These are phyloP conservation scores for Ennomos quercinarius DNA, from an alignment of 2,888 invertebrate species.

Conservation along the genomic window DNA sequence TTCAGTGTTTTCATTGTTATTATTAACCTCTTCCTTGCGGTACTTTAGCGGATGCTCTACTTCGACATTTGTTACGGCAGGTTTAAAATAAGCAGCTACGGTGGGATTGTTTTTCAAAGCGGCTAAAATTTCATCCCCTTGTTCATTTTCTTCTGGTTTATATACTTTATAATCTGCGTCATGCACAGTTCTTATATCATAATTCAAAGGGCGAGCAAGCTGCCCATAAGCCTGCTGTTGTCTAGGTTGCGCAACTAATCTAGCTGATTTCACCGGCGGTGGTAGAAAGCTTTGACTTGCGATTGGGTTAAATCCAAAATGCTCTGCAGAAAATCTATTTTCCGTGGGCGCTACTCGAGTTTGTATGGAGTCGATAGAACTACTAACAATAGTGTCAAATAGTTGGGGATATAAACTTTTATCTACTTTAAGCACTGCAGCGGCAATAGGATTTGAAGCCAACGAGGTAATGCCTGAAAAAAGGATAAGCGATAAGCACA, in stretches of 20 bases:
- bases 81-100: constrained; percentile 77
- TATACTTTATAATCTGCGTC: constrained; percentile 80
- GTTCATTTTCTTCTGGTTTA: constrained; percentile 74
- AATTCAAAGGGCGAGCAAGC: constrained; percentile 68
- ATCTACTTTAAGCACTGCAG: constrained; percentile 76
- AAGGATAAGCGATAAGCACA: constrained; percentile 50
- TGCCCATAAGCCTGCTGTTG: constrained; percentile 56
- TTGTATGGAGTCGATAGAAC: constrained; percentile 78
- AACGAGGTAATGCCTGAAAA: constrained; percentile 78
- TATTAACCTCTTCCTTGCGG: constrained; percentile 68
- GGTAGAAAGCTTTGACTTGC: constrained; percentile 75
- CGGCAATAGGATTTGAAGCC: constrained; percentile 75
- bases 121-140: constrained; percentile 73
- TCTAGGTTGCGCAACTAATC: constrained; percentile 62
- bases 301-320: constrained; percentile 80
- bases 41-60: constrained; percentile 75
- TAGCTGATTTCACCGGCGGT: constrained; percentile 65
- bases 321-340: constrained; percentile 72
- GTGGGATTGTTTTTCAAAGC: constrained; percentile 77
- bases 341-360: constrained; percentile 70
- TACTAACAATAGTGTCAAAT: constrained; percentile 79
- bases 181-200: constrained; percentile 78
- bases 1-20: constrained; percentile 59
- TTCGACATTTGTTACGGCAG: constrained; percentile 74
- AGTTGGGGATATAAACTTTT: constrained; percentile 77